phyloP scores from a whole-genome alignment of 1,140 invertebrate species.

The Lepidostoma basale region DNA sequence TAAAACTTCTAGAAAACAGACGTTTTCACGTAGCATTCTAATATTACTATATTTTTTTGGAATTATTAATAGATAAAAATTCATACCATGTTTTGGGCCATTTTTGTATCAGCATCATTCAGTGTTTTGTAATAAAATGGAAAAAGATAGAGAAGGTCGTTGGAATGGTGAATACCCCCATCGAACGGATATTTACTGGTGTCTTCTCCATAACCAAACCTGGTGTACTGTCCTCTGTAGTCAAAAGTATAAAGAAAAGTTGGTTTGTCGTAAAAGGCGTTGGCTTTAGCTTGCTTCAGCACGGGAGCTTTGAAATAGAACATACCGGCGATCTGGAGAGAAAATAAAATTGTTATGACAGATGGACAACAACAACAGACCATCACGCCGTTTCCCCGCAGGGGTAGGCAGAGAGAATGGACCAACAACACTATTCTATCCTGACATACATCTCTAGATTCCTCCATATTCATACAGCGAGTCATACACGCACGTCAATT shows the following conservation, averaged over 20 bases:
- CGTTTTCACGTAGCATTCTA: too few species aligned
- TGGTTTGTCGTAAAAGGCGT: background rate
- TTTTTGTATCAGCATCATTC: constrained; percentile 47
- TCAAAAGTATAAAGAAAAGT: constrained; percentile 33
- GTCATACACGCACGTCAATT: too few species aligned
- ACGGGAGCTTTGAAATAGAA: constrained; percentile 29
- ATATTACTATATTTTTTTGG: too few species aligned
- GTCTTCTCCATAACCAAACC: constrained; percentile 52
- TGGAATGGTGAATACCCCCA: constrained; percentile 54
- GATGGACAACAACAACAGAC: too few species aligned
- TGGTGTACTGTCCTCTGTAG: constrained; percentile 35
- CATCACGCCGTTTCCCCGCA: too few species aligned
- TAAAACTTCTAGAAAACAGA: too few species aligned
- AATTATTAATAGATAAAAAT: too few species aligned
- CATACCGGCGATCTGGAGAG: constrained; percentile 22
- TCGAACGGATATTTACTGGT: constrained; percentile 53
- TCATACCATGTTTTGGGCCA: constrained; percentile 53
- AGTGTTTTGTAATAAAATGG: constrained; percentile 43
- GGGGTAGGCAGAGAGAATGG: too few species aligned
- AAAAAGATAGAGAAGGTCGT: constrained; percentile 54
- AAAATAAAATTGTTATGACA: background rate
- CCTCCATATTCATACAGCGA: too few species aligned
- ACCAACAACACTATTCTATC: too few species aligned
- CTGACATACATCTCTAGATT: too few species aligned
- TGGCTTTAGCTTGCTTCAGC: constrained; percentile 23